Evolutionary conservation across 2,797 vertebrate genomes (phyloP).

Genomic region (Amblyraja radiata): DNA sequence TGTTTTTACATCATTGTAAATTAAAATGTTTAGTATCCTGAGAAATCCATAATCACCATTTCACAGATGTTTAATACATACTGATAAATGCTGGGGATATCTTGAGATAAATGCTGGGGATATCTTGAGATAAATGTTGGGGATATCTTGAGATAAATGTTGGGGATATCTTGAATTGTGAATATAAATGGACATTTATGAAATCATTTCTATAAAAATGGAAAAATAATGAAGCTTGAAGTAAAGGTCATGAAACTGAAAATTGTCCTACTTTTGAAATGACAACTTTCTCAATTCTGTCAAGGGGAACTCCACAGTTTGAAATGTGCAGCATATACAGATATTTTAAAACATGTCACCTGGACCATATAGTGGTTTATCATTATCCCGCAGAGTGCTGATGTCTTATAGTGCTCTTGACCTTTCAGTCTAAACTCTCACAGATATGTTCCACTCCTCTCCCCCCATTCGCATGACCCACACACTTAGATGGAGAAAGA

Average conservation of each 20-base stretch:
- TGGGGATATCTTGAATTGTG: not conserved
- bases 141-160: no score
- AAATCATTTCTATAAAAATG: not conserved
- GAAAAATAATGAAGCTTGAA: not conserved
- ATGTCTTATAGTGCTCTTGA: no score
- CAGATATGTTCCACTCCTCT: no score
- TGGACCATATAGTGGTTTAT: no score
- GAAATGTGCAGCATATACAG: not conserved
- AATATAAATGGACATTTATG: not conserved
- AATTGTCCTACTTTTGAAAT: not conserved
- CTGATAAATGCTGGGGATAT: not conserved
- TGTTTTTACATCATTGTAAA: not conserved
- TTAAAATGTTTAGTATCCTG: not conserved
- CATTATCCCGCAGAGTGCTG: no score
- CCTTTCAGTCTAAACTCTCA: no score
- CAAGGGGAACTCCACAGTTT: not conserved
- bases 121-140: no score
- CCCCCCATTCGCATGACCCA: no score
- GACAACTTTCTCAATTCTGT: not conserved
- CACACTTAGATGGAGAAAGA: no score
- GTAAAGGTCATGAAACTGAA: not conserved
- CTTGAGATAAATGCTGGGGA: not conserved
- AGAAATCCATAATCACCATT: not conserved
- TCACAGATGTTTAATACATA: not conserved
- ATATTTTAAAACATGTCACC: not conserved